phyloP scores from a whole-genome alignment of 2,797 vertebrate genomes.

The Triplophysa yarkandensis region DNA sequence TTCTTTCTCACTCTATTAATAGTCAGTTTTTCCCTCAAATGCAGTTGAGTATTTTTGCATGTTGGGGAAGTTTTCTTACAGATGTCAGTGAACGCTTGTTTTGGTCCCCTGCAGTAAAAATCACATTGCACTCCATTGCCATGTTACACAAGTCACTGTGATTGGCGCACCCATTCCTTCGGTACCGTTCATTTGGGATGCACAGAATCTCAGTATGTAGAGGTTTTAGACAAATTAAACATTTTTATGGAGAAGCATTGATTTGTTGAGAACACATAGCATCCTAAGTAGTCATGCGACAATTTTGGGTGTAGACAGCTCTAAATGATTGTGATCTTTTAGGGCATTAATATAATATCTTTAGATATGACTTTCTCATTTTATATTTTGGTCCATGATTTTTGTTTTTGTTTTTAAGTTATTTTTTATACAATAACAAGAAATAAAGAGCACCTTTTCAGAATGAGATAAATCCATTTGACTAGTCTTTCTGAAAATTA shows the following conservation, averaged over 20 bases:
- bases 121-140: conserved; percentile 12
- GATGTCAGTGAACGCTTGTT: conserved; percentile 14
- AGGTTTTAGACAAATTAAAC: background rate
- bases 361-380: too few relatives aligned
- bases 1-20: background rate
- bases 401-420: too few relatives aligned
- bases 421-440: too few relatives aligned
- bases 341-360: too few relatives aligned
- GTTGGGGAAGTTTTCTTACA: conserved; percentile 8
- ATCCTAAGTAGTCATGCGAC: background rate
- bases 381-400: too few relatives aligned
- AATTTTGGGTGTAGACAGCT: background rate
- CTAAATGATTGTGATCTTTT: too few relatives aligned
- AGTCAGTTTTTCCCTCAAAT: background rate
- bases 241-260: background rate
- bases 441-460: too few relatives aligned
- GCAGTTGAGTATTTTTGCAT: background rate
- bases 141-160: conserved; percentile 10
- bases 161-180: conserved; percentile 18
- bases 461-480: too few relatives aligned
- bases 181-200: conserved; percentile 11
- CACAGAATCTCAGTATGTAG: background rate
- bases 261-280: background rate
- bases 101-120: conserved; percentile 38
- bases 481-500: too few relatives aligned